Evolutionary conservation across 2,113 vertebrate species (phyloP).

Genomic region (Cyanistes caeruleus): DNA sequence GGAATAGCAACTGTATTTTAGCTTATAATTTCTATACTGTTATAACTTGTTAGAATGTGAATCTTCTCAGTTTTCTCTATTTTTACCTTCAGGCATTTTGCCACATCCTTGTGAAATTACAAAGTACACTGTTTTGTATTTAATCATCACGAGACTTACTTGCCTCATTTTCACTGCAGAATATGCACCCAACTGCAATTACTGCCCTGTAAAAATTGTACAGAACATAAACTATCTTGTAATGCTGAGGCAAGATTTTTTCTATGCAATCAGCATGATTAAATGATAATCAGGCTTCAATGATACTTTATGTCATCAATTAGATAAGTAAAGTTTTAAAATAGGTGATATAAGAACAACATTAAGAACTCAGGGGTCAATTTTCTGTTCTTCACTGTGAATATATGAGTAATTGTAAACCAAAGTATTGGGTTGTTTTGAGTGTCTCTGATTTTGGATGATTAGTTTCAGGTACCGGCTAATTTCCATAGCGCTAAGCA

Average conservation of each 20-base stretch:
- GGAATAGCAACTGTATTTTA: neutral
- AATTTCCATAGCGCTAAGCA: neutral
- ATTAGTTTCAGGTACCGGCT: neutral
- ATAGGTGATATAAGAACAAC: neutral
- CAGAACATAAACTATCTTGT: neutral
- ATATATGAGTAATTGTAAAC: neutral
- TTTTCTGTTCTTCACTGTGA: neutral
- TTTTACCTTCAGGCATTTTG: neutral
- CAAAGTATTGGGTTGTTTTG: neutral
- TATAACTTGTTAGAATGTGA: neutral
- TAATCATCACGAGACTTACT: neutral
- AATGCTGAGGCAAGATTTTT: neutral
- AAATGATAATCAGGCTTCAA: conserved; percentile 12
- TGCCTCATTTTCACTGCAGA: neutral
- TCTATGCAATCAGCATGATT: conserved; percentile 44
- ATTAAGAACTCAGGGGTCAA: neutral
- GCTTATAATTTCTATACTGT: neutral
- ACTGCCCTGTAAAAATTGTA: neutral
- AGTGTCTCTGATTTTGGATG: neutral
- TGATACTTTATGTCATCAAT: conserved; percentile 10
- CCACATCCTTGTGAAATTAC: neutral
- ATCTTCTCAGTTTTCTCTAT: neutral
- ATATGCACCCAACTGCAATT: neutral
- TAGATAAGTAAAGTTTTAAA: conserved; percentile 27
- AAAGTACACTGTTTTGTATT: neutral